A percentile compares a stretch with the other conserved stretches of the same genome.
Conservation (phyloP, 2,113 vertebrate species). For the Hyperoodon ampullatus region DNA sequence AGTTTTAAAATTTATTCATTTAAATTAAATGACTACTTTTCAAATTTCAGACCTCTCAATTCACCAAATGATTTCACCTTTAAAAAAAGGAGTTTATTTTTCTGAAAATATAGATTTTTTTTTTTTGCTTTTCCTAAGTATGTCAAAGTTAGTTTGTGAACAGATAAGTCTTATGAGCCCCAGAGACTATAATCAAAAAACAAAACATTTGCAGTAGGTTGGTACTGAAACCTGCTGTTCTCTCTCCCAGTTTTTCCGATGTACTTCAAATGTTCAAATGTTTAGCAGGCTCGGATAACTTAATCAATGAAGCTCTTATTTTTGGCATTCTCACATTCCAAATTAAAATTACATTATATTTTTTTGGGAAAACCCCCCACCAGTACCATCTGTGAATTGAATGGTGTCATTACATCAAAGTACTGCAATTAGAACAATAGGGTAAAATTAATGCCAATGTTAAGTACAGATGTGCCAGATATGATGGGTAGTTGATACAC, state of each 20-base stretch:
- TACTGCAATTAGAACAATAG: slow-evolving; percentile 77
- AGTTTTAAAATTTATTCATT: neutral
- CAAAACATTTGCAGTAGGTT: slow-evolving; percentile 66
- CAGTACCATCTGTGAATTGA: slow-evolving; percentile 73
- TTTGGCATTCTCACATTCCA: slow-evolving; percentile 74
- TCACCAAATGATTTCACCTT: neutral
- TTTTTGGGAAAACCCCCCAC: slow-evolving; percentile 77
- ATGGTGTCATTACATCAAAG: slow-evolving; percentile 72
- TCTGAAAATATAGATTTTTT: slow-evolving; percentile 5
- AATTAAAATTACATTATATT: slow-evolving; percentile 76
- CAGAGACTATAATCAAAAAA: slow-evolving; percentile 57
- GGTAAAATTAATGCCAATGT: slow-evolving; percentile 80
- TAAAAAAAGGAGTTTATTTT: neutral
- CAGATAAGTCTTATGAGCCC: slow-evolving; percentile 22
- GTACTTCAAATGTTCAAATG: slow-evolving; percentile 74
- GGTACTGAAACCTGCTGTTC: slow-evolving; percentile 70
- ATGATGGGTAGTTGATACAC: slow-evolving; percentile 73
- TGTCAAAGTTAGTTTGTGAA: slow-evolving; percentile 66
- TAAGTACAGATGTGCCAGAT: slow-evolving; percentile 75
- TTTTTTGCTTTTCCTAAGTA: slow-evolving; percentile 35
- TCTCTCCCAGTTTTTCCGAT: slow-evolving; percentile 65
- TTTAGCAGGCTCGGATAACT: slow-evolving; percentile 73
- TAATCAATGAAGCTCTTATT: slow-evolving; percentile 71
- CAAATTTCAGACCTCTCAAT: neutral
- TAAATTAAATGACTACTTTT: neutral